phyloP scores from a whole-genome alignment of 1,140 invertebrate species.

The Neelides sp. region DNA sequence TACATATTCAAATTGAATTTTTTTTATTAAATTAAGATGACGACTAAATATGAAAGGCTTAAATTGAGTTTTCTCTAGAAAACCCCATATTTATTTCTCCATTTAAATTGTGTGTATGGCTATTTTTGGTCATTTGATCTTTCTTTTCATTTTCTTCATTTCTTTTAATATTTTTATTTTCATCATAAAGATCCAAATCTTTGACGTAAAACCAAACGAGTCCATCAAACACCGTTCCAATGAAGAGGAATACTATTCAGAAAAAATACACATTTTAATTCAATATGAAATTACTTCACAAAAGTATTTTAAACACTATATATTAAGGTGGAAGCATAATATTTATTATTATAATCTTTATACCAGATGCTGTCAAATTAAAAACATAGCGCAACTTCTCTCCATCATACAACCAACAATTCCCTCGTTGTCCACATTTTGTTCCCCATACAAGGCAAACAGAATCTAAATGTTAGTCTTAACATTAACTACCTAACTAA shows the following conservation, averaged over 20 bases:
- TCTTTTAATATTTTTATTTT: slow-evolving; percentile 9
- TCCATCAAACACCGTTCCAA: slow-evolving; percentile 21
- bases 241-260: slow-evolving; percentile 15
- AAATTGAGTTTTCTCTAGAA: too few relatives aligned
- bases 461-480: slow-evolving; percentile 12
- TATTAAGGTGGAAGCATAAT: not conserved
- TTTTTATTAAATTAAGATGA: too few relatives aligned
- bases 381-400: slow-evolving; percentile 25
- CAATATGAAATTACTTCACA: not conserved
- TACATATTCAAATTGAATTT: too few relatives aligned
- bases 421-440: slow-evolving; percentile 18
- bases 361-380: slow-evolving; percentile 28
- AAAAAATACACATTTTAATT: not conserved
- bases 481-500: not conserved
- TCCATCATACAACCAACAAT: slow-evolving; percentile 26
- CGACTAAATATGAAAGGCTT: too few relatives aligned
- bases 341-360: not conserved
- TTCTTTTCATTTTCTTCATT: slow-evolving; percentile 1
- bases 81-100: too few relatives aligned
- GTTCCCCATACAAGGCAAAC: slow-evolving; percentile 27
- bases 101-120: too few relatives aligned
- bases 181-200: slow-evolving; percentile 26
- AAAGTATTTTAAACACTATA: not conserved
- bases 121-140: too few relatives aligned
- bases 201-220: slow-evolving; percentile 26